These are phyloP conservation scores for Etheostoma spectabile DNA, from an alignment of 2,113 vertebrate genomes.

Conservation along the genomic window DNA sequence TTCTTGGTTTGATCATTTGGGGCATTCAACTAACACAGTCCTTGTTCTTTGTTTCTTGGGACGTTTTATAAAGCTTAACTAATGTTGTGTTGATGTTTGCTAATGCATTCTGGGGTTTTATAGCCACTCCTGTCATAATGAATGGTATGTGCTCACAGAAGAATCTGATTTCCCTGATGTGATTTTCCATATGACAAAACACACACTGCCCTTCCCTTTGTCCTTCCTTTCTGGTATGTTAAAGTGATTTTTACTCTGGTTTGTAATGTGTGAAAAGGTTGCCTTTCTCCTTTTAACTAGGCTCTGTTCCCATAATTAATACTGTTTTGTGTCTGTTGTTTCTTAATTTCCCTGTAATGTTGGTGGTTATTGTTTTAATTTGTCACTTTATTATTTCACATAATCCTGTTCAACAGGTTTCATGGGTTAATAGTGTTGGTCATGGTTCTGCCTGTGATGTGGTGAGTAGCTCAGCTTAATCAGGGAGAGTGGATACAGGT, in stretches of 20 bases:
- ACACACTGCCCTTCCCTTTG: background rate
- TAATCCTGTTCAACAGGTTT: no score
- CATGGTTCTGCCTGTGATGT: no score
- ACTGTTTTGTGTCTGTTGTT: no score
- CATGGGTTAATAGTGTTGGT: no score
- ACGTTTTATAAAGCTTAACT: background rate
- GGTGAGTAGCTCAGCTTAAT: no score
- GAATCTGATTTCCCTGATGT: background rate
- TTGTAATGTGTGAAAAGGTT: no score
- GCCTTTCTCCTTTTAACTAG: no score
- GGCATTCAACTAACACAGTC: background rate
- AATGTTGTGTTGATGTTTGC: background rate
- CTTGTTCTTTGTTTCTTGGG: constrained; percentile 4
- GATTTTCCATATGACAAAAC: background rate
- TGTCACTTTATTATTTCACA: no score
- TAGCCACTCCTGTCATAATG: background rate
- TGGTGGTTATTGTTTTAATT: no score
- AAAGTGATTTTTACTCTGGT: background rate
- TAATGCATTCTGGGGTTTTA: background rate
- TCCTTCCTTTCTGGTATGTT: background rate
- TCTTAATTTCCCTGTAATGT: no score
- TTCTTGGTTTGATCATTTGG: constrained; percentile 7
- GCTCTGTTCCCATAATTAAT: no score
- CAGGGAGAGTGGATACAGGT: no score
- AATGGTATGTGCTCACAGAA: background rate